Percentiles rank a stretch among this genome's conserved stretches.
These are phyloP conservation scores for Scrobipalpa costella DNA, from an alignment of 2,888 invertebrate species.

Conservation along the genomic window DNA sequence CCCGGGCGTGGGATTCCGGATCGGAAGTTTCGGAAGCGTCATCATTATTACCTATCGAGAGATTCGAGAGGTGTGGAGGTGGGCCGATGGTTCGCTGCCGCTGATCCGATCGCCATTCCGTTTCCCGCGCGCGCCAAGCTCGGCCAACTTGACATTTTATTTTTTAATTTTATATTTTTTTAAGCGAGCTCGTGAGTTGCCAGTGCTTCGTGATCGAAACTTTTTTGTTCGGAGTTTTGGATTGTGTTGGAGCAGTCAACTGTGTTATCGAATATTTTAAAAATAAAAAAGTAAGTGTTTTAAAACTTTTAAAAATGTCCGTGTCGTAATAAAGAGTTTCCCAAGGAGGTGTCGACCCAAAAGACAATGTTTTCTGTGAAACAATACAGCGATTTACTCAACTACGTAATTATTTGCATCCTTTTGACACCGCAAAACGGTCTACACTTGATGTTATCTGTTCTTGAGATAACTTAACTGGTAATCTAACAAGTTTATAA, in stretches of 20 bases:
- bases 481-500: no score
- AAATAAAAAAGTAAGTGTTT: neutral
- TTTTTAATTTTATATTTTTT: conserved; percentile 29
- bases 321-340: conserved; percentile 22
- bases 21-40: conserved; percentile 36
- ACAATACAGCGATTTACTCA: conserved; percentile 47
- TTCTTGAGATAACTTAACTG: neutral
- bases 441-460: conserved; percentile 4
- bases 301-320: conserved; percentile 10
- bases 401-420: conserved; percentile 46
- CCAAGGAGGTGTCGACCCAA: conserved; percentile 39
- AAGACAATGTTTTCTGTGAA: conserved; percentile 33
- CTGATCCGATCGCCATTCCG: conserved; percentile 59
- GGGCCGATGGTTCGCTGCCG: conserved; percentile 39
- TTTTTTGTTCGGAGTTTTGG: conserved; percentile 48
- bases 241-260: conserved; percentile 44
- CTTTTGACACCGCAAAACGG: conserved; percentile 19
- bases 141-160: conserved; percentile 38
- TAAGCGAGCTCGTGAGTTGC: conserved; percentile 36
- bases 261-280: conserved; percentile 34
- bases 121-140: conserved; percentile 47
- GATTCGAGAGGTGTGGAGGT: conserved; percentile 42
- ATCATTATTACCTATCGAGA: conserved; percentile 26
- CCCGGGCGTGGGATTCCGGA: conserved; percentile 34
- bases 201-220: conserved; percentile 40